Evolutionary conservation across 2,888 invertebrate species (phyloP).

Genomic region (Parthenolecanium corni): DNA sequence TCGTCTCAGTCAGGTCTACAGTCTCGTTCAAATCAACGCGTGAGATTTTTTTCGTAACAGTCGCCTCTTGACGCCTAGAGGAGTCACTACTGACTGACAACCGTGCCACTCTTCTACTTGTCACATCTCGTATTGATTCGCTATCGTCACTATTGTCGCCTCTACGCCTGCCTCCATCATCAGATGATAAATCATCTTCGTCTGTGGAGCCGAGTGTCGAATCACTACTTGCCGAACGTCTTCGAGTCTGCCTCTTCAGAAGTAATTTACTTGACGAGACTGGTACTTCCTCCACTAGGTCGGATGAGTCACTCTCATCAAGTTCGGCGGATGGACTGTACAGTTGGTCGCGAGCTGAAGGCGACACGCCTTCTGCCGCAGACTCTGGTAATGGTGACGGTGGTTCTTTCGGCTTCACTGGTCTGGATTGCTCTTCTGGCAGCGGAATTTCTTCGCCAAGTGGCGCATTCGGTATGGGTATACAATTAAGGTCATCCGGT

Average conservation of each 20-base stretch:
- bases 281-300: too few relatives aligned
- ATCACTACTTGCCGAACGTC: not conserved
- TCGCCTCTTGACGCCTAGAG: not conserved
- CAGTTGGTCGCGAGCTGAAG: too few relatives aligned
- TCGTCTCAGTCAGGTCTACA: too few relatives aligned
- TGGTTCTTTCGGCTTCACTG: too few relatives aligned
- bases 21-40: not conserved
- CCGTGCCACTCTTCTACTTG: not conserved
- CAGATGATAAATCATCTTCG: not conserved
- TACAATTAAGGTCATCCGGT: constrained; percentile 3
- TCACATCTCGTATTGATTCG: not conserved
- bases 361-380: not conserved
- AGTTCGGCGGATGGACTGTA: constrained; percentile 10
- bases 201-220: not conserved
- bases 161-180: not conserved
- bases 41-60: not conserved
- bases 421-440: too few relatives aligned
- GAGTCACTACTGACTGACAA: not conserved
- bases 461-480: constrained; percentile 13
- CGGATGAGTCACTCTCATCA: not conserved
- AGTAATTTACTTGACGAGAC: too few relatives aligned
- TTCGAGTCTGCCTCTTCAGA: too few relatives aligned
- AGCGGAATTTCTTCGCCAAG: not conserved
- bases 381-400: not conserved
- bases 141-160: too few relatives aligned